phyloP scores from a whole-genome alignment of 2,797 vertebrate genomes.

The Poeciliopsis gracilis region DNA sequence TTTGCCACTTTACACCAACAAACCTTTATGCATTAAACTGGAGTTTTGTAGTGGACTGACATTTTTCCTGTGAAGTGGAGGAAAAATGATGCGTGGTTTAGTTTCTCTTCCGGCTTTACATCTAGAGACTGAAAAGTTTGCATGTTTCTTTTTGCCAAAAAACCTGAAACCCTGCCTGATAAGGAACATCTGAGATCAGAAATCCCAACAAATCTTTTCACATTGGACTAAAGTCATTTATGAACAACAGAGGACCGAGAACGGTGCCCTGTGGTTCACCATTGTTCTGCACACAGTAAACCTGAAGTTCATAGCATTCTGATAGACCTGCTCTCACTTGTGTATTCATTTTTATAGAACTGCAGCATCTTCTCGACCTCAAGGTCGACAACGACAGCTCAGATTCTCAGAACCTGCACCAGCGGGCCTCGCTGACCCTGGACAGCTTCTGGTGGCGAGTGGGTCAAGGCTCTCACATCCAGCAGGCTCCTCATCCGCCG shows the following conservation, averaged over 20 bases:
- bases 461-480: constrained; percentile 97
- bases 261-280: too few species aligned
- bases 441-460: constrained; percentile 98
- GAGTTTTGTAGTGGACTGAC: not conserved
- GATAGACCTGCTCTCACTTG: not conserved
- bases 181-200: not conserved
- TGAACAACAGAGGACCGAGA: too few species aligned
- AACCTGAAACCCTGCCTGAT: not conserved
- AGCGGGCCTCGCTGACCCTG: constrained; percentile 84
- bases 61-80: not conserved
- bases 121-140: not conserved
- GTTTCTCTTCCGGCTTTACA: not conserved
- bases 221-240: not conserved
- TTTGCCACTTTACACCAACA: not conserved
- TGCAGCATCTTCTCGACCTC: constrained; percentile 79
- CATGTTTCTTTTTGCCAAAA: not conserved
- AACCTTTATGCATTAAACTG: not conserved
- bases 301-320: not conserved
- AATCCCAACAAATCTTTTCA: not conserved
- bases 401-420: constrained; percentile 86
- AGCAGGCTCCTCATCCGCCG: constrained; percentile 92
- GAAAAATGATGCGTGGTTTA: not conserved
- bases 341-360: constrained; percentile 62
- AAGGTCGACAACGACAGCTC: constrained; percentile 81
- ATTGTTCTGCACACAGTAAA: too few species aligned